Evolutionary conservation across 2,888 invertebrate species (phyloP).

Genomic region (Archips xylosteana): DNA sequence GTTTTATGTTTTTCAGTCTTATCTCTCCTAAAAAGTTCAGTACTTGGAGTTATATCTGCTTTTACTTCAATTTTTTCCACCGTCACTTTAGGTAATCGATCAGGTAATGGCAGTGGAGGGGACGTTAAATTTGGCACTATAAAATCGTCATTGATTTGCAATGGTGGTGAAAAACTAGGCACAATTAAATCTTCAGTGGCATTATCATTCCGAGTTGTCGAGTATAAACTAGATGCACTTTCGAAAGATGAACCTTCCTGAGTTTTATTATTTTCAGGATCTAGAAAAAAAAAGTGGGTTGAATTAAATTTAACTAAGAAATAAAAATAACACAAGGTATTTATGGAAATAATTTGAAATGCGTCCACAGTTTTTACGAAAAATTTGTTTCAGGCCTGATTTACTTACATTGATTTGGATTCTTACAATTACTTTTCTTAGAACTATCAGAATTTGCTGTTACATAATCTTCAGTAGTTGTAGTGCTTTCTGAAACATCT

Average conservation of each 20-base stretch:
- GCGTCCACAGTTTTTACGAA: neutral
- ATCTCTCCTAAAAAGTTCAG: constrained; percentile 74
- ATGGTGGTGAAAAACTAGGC: constrained; percentile 86
- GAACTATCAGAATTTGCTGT: constrained; percentile 93
- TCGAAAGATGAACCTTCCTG: constrained; percentile 95
- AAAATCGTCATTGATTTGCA: constrained; percentile 81
- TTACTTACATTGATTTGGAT: constrained; percentile 75
- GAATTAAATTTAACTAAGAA: neutral
- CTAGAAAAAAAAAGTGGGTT: constrained; percentile 61
- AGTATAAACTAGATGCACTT: constrained; percentile 93
- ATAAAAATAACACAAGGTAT: neutral
- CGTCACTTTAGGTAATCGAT: constrained; percentile 66
- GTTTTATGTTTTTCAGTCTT: constrained; percentile 78
- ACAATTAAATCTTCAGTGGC: constrained; percentile 87
- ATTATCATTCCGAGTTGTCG: constrained; percentile 90
- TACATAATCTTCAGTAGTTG: constrained; percentile 94
- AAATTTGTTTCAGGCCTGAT: neutral
- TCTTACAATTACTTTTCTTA: constrained; percentile 85
- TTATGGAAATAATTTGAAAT: neutral
- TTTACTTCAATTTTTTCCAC: constrained; percentile 77
- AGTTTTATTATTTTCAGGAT: constrained; percentile 84
- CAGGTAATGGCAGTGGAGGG: constrained; percentile 78
- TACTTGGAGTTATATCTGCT: constrained; percentile 69
- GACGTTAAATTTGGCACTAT: constrained; percentile 78
- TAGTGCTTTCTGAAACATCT: constrained; percentile 95